Conservation (phyloP, 2,113 vertebrate genomes). For the Chaenocephalus aceratus region DNA sequence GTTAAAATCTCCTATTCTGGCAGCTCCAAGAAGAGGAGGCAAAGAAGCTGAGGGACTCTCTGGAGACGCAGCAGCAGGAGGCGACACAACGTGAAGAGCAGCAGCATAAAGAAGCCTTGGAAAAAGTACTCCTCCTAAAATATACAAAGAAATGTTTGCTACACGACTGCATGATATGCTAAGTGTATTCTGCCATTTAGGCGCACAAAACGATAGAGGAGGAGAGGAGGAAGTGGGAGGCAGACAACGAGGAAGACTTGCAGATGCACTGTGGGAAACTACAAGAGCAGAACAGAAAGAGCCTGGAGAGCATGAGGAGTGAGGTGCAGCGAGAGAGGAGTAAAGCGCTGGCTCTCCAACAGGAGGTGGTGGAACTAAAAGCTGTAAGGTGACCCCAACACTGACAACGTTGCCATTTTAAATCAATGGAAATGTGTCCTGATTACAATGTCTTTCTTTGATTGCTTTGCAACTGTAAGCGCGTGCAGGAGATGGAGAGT, state of each 20-base stretch:
- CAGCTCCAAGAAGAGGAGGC: constrained; percentile 80
- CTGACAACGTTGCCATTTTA: background rate
- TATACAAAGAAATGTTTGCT: background rate
- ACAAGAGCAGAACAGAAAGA: constrained; percentile 71
- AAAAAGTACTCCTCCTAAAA: constrained; percentile 59
- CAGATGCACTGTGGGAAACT: constrained; percentile 58
- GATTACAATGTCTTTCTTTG: background rate
- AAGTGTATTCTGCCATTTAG: constrained; percentile 38
- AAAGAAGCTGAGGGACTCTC: constrained; percentile 62
- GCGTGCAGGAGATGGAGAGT: constrained; percentile 75
- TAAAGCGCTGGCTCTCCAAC: constrained; percentile 57
- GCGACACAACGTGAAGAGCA: constrained; percentile 67
- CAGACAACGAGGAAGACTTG: constrained; percentile 68
- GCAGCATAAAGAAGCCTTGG: constrained; percentile 59
- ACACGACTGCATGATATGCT: background rate
- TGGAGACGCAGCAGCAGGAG: constrained; percentile 65
- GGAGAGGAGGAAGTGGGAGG: constrained; percentile 66
- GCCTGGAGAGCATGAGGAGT: constrained; percentile 19
- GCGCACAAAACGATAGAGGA: constrained; percentile 56
- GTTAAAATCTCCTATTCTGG: background rate
- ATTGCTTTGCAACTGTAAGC: constrained; percentile 62
- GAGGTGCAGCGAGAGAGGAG: constrained; percentile 71
- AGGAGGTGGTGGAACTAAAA: constrained; percentile 77
- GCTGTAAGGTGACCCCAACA: constrained; percentile 70
- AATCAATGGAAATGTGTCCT: background rate